A percentile compares a stretch with the other conserved stretches of the same genome.
Conservation (phyloP, 1,140 invertebrate species). For the Heliothis subflexa region DNA sequence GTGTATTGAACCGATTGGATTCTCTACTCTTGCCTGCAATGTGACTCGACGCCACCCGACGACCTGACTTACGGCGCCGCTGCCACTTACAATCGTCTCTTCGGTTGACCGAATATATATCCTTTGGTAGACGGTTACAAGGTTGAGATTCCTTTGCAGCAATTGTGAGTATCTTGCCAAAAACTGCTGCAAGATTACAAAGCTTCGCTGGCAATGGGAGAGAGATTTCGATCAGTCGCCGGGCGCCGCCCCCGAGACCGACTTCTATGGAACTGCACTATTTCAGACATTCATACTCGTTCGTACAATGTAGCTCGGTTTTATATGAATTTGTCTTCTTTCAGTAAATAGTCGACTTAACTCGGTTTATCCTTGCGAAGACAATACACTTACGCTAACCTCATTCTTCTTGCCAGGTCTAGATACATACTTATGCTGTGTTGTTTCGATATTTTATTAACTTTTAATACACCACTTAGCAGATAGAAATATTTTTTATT, state of each 20-base stretch:
- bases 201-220: slow-evolving; percentile 38
- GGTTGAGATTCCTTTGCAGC: neutral
- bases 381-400: too few species aligned
- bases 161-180: slow-evolving; percentile 16
- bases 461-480: too few species aligned
- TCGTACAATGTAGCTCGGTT: too few species aligned
- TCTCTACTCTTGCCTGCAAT: neutral
- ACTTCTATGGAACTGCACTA: slow-evolving; percentile 1
- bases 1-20: neutral
- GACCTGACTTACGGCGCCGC: slow-evolving; percentile 34
- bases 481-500: too few species aligned
- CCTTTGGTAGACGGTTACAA: neutral
- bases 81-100: slow-evolving; percentile 2
- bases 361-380: too few species aligned
- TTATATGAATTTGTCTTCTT: too few species aligned
- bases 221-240: slow-evolving; percentile 37
- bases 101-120: neutral
- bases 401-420: too few species aligned
- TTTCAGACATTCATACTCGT: slow-evolving; percentile 17
- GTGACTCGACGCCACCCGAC: slow-evolving; percentile 6
- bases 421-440: neutral
- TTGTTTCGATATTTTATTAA: too few species aligned
- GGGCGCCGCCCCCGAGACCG: slow-evolving; percentile 4
- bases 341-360: too few species aligned
- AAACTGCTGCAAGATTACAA: slow-evolving; percentile 32